Evolutionary conservation across 37 sponge, comb jelly and placozoan species (phyloP), one percentile per base, ranked within the genome.

Genomic region (Geodia barretti): DNA sequence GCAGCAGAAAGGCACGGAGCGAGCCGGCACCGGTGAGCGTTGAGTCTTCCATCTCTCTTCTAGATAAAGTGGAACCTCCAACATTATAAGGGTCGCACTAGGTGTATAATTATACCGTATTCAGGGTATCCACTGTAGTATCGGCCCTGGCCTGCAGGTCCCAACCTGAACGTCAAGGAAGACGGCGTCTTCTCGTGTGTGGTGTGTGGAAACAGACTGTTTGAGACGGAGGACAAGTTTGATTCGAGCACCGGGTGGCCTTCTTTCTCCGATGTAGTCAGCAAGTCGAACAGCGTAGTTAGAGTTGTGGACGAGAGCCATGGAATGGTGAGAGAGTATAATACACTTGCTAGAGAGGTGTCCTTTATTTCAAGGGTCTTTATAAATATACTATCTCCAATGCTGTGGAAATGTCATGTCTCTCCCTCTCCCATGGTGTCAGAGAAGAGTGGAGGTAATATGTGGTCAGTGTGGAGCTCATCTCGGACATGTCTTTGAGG

Each of bases 241-340:
- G 93, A 92, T 29, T 88, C 89, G 19, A 86, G 90, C 23, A 70
- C 78, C 31, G 93, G 93, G 4, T 94, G 94, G 94, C 94, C 94
- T 1, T 94, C 94, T 3, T 94, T 94, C 74, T 47, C 75, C 70
- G 92, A 90, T 29, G 93, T 92, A 11, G 85, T 71, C 21, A 30
- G 75, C 58, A 61, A 83, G 31, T 81, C 85, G 0, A 90, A 74
- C 25, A 47, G 54, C 14, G 94, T 87, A 3, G 61, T 74, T 29
- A 62, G 73, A 25, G 60, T 90, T 24, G 80, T 72, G 64, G 94
- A 94, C 62, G 60, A 65, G 14, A 77, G 80, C 20, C 70, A 67
- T 69, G 94, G 94, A 1, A 94, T 91, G 88, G 75, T 68, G 31
- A 14, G 54, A 23, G 88, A n/a, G 61, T 60, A 47, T 80, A 86